Base-by-base conservation (phyloP, 2,888 invertebrate species). In the Sepioteuthis lessoniana region DNA sequence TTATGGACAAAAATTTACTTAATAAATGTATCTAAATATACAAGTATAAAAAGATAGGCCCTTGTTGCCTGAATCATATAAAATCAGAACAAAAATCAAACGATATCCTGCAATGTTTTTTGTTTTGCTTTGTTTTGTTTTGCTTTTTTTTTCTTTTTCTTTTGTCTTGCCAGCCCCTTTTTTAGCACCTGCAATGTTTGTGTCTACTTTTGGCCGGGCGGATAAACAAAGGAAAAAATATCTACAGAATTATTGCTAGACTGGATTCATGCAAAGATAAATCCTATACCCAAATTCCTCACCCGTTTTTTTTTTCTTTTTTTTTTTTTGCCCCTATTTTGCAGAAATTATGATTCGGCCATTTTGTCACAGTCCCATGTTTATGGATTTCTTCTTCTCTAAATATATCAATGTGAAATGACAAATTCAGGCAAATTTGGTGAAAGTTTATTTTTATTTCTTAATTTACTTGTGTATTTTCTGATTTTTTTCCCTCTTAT, bases 371-470 rank as follows among this genome's bases (percentile, higher is more conserved):
- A 76, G 16, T 76, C 3, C 13, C 0, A 76, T 76, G 76, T 76
- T 76, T 76, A n/a, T 76, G 35, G 13, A 76, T n/a, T 35, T 35
- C 76, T 76, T n/a, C 35, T 0, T n/a, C 16, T 76, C 76, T 35
- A 76, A 76, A n/a, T n/a, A n/a, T 76, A 76, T 76, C 76, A 76
- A n/a, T 35, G n/a, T 76, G 76, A 76, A 76, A 76, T 76, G n/a
- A 76, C 76, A 76, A 76, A 76, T 76, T 76, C 35, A n/a, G 76
- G 16, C 76, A n/a, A 76, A 76, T 76, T 76, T 76, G n/a, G 76
- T 76, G 76, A 76, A 76, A 76, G 76, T 76, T 55, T 76, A 76
- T 76, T 76, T 76, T 76, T 16, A 76, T 76, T 13, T 76, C 76
- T 76, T 76, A 76, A 76, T 35, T 76, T 35, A 4, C 19, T 28